Evolutionary conservation across 2,888 invertebrate genomes (phyloP), one percentile per base, ranked within the genome.

Genomic region (Nezara viridula): DNA sequence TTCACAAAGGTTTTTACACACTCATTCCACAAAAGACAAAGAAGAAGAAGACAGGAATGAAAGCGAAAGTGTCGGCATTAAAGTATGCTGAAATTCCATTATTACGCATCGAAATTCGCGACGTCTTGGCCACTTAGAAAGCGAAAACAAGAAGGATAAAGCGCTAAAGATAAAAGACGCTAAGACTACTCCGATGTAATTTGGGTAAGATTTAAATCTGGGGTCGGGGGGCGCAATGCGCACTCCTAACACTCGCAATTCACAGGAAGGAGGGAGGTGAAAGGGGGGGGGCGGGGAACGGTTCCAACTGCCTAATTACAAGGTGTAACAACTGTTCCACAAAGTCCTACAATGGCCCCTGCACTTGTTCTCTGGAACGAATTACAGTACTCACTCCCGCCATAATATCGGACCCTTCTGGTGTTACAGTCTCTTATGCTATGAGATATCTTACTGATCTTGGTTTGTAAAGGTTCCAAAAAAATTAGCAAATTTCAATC

Each of bases 191-290:
- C 88, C 73, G 47, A 88, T 37, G 73, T 88, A 88, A 88, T 88
- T 88, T 73, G 88, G 73, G 27, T 21, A 32, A 88, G 88, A 88
- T 88, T 88, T 88, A 88, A 88, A 88, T 88, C 88, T 32, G 32
- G 88, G 52, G n/a, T n/a, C 49, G 19, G 88, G 66, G 40, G 14
- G 86, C 88, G 88, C 88, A 88, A 6, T 88, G 88, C 88, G 88
- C 73, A 60, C 66, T 44, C n/a, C 40, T 81, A 81, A 81, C 81
- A 81, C n/a, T 81, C 81, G 81, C 81, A 81, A 81, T 81, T 81
- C 81, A 40, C 81, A 81, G 81, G 0, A 24, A 10, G 81, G 12
- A 14, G 50, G 19, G 37, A 5, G 40, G 21, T 19, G 0, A 0
- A 6, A 1, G 40, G 21, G 44, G 81, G 24, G 40, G n/a, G 40